Percentiles rank a stretch among this genome's conserved stretches.
These are phyloP conservation scores for Caerostris extrusa DNA, from an alignment of 1,140 invertebrate species.

Conservation along the genomic window DNA sequence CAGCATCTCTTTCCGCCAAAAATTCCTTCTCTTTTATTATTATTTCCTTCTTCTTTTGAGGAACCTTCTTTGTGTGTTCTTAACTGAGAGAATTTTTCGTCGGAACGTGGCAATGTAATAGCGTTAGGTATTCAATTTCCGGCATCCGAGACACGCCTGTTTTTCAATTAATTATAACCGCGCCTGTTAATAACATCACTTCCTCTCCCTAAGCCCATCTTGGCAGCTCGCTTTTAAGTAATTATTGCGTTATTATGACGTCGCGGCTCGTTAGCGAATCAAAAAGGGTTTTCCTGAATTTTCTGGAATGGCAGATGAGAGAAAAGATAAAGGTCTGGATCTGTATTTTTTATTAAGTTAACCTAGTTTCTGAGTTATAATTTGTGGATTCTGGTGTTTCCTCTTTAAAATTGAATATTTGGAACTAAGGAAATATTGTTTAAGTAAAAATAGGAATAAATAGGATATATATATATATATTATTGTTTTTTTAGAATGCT, in stretches of 20 bases:
- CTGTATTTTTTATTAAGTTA: neutral
- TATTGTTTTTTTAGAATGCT: too few relatives aligned
- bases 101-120: neutral
- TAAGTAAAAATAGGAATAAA: too few relatives aligned
- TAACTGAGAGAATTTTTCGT: neutral
- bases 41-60: neutral
- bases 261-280: neutral
- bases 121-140: slow-evolving; percentile 33
- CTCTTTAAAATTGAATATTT: too few relatives aligned
- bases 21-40: neutral
- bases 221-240: slow-evolving; percentile 1
- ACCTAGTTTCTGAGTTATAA: neutral
- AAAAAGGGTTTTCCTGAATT: neutral
- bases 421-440: too few relatives aligned
- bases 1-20: neutral
- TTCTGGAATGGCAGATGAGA: neutral
- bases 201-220: neutral
- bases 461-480: too few relatives aligned
- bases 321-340: neutral
- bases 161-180: slow-evolving; percentile 36
- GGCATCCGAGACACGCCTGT: neutral
- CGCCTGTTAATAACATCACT: neutral
- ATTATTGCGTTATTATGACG: neutral
- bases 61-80: neutral
- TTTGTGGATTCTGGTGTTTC: too few relatives aligned